Evolutionary conservation across 2,113 vertebrate species (phyloP), one percentile per base, ranked within the genome.

Genomic region (Pseudorhombus dupliciocellatus): DNA sequence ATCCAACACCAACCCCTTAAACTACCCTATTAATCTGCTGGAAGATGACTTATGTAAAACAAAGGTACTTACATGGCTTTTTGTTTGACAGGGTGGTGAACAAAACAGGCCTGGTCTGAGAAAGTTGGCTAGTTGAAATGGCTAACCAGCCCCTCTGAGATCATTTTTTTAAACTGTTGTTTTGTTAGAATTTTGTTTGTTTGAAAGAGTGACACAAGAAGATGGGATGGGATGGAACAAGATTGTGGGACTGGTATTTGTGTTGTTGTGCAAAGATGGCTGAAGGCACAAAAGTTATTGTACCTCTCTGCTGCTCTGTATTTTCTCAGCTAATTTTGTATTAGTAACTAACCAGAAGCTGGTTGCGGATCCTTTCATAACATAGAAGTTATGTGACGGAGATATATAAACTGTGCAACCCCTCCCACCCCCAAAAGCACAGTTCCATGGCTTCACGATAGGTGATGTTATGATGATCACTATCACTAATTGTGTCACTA

Each of bases 11-110:
- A 65, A 70, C 72, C 82, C 85, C 78, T 86, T 83, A 84, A 89
- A 88, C 73, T 79, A 81, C 66, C 85, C 80, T 75, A 81, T 85
- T 85, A 81, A 87, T 87, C 84, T 84, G 81, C 83, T 85, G 85
- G 90, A 92, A 88, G 79, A 79, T 80, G 88, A 89, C 79, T 83
- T 77, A 76, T 85, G 79, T 86, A 77, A 90, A 90, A 89, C 84
- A 82, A 91, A 81, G 93, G 93, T 94, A 94, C 93, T 94, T 93
- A 91, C 73, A 88, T 77, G 87, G 81, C 82, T 92, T 84, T 44
- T 70, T 68, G 81, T 85, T 73, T 81, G 70, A 74, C 72, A 50
- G 76, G 76, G 68, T 84, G 73, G 76, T 79, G 79, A 84, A 70
- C 66, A 75, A 62, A 78, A 65, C 10, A 31, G 79, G 76, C 70